Conservation (phyloP, 2,888 invertebrate genomes). For the Lepidonotus clava region DNA sequence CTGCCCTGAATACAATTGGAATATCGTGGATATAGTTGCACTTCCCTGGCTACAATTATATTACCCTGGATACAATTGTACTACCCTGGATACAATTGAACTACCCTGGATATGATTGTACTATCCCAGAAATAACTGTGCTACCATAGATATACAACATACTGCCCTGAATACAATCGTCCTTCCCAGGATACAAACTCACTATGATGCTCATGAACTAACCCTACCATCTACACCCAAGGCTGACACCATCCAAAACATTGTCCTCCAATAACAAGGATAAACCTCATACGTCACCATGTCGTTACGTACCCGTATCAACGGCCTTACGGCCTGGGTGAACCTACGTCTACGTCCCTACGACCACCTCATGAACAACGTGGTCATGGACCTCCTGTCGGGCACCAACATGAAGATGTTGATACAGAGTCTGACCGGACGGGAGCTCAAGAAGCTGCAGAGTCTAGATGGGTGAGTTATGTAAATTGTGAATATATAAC, state of each 20-base stretch:
- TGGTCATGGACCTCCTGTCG: slow-evolving; percentile 77
- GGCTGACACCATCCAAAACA: too few relatives aligned
- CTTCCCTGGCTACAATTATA: too few relatives aligned
- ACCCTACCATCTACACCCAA: neutral
- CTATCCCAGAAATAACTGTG: neutral
- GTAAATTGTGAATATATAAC: too few relatives aligned
- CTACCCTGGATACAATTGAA: too few relatives aligned
- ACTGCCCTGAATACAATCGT: neutral
- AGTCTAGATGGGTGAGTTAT: slow-evolving; percentile 77
- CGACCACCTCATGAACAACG: slow-evolving; percentile 77
- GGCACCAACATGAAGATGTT: slow-evolving; percentile 78
- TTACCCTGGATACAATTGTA: too few relatives aligned
- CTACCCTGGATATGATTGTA: neutral
- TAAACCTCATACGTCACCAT: slow-evolving; percentile 63
- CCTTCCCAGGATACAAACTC: neutral
- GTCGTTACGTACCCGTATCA: slow-evolving; percentile 77
- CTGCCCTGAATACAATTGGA: too few relatives aligned
- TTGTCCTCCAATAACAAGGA: too few relatives aligned
- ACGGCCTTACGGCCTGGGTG: slow-evolving; percentile 79
- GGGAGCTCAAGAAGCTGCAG: slow-evolving; percentile 73
- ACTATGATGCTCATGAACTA: neutral
- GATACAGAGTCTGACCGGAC: slow-evolving; percentile 78
- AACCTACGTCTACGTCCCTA: slow-evolving; percentile 76
- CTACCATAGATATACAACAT: neutral
- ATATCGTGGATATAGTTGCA: too few relatives aligned